phyloP scores from a whole-genome alignment of 1,140 invertebrate genomes.

The Bombus cullumanus region DNA sequence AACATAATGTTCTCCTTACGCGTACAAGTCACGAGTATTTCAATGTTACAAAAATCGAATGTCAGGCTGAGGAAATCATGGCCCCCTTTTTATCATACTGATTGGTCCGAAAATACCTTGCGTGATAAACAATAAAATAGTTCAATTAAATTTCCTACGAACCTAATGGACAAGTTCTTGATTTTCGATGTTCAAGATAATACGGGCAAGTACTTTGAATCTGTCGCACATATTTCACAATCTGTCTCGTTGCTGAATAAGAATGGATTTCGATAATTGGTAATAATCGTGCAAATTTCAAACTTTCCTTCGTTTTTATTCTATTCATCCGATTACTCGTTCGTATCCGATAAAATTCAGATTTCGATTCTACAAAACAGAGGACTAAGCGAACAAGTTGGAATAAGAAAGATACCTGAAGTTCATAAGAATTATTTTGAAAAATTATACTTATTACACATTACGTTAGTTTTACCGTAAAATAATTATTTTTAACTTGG shows the following conservation, averaged over 20 bases:
- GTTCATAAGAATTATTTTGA: no score
- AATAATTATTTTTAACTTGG: not conserved
- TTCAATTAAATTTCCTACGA: not conserved
- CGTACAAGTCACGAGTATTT: not conserved
- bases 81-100: constrained; percentile 20
- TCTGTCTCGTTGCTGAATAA: constrained; percentile 55
- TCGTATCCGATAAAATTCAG: not conserved
- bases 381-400: no score
- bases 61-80: constrained; percentile 16
- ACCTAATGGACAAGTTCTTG: constrained; percentile 6
- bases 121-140: not conserved
- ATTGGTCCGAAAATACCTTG: constrained; percentile 49
- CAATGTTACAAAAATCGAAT: not conserved
- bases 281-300: not conserved
- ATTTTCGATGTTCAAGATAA: constrained; percentile 8
- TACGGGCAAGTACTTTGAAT: constrained; percentile 29
- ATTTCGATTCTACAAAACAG: not conserved
- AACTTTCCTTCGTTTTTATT: not conserved
- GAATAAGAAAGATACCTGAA: no score
- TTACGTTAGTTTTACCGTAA: not conserved
- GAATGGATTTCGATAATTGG: not conserved
- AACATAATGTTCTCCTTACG: no score
- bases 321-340: not conserved
- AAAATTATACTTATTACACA: not conserved
- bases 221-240: constrained; percentile 59